Evolutionary conservation across 2,113 vertebrate species (phyloP).

Genomic region (Hiodon alosoides): DNA sequence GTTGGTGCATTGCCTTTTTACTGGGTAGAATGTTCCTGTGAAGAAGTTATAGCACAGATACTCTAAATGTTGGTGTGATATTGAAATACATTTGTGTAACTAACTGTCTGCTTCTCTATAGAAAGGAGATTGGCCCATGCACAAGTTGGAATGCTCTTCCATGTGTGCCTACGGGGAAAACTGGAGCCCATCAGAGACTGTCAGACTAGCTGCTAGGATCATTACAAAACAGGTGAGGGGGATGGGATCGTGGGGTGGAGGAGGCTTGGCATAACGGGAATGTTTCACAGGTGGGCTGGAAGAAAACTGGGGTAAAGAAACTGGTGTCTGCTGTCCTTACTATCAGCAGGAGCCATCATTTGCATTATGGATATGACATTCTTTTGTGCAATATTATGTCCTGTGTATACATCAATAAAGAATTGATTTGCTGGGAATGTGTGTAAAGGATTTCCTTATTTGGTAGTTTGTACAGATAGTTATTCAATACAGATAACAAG

Average conservation of each 20-base stretch:
- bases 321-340: too few relatives aligned
- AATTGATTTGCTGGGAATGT: too few relatives aligned
- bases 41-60: background rate
- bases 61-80: background rate
- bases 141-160: constrained; percentile 88
- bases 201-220: constrained; percentile 86
- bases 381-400: too few relatives aligned
- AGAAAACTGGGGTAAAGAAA: background rate
- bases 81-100: background rate
- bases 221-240: constrained; percentile 85
- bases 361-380: too few relatives aligned
- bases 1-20: too few relatives aligned
- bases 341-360: too few relatives aligned
- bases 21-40: too few relatives aligned
- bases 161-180: constrained; percentile 86
- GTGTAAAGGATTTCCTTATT: too few relatives aligned
- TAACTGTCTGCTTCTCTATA: constrained; percentile 41
- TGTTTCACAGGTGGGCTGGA: background rate
- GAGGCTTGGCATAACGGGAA: background rate
- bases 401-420: too few relatives aligned
- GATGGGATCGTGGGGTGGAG: background rate
- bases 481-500: too few relatives aligned
- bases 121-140: constrained; percentile 93
- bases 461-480: too few relatives aligned
- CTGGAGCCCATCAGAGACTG: constrained; percentile 93